phyloP scores from a whole-genome alignment of 2,888 invertebrate species.

The Ennomos quercinarius region DNA sequence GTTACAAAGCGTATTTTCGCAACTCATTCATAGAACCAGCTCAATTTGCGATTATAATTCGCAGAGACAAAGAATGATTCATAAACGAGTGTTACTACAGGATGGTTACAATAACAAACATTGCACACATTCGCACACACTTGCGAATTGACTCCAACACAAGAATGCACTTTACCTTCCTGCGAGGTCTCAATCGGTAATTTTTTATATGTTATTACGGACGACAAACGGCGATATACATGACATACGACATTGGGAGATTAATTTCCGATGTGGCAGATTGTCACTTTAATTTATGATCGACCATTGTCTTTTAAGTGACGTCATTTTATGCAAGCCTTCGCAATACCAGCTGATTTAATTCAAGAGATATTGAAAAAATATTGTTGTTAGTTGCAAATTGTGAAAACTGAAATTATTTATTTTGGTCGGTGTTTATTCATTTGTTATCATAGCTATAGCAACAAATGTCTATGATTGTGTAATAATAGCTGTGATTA shows the following conservation, averaged over 20 bases:
- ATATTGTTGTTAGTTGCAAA: slow-evolving; percentile 36
- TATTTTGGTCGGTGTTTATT: neutral
- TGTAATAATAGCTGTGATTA: slow-evolving; percentile 1
- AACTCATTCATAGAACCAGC: slow-evolving; percentile 37
- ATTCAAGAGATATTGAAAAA: slow-evolving; percentile 49
- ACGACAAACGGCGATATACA: slow-evolving; percentile 68
- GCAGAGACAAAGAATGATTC: slow-evolving; percentile 57
- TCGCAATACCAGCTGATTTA: slow-evolving; percentile 62
- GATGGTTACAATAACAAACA: slow-evolving; percentile 58
- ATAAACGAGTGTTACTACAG: slow-evolving; percentile 47
- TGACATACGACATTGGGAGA: slow-evolving; percentile 75
- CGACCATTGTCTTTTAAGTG: slow-evolving; percentile 78
- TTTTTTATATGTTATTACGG: slow-evolving; percentile 76
- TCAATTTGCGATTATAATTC: slow-evolving; percentile 50
- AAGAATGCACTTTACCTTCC: slow-evolving; percentile 81
- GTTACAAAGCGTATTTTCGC: slow-evolving; percentile 26
- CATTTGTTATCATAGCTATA: neutral
- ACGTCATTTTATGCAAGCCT: slow-evolving; percentile 71
- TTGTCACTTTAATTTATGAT: slow-evolving; percentile 83
- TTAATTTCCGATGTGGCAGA: slow-evolving; percentile 82
- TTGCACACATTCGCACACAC: slow-evolving; percentile 73
- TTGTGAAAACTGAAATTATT: neutral
- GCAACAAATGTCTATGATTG: neutral
- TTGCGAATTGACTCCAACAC: slow-evolving; percentile 78
- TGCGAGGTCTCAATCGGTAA: slow-evolving; percentile 74